These are phyloP conservation scores for Anthopleura xanthogrammica DNA, from an alignment of 92 coral and sea anemone genomes.

Conservation along the genomic window DNA sequence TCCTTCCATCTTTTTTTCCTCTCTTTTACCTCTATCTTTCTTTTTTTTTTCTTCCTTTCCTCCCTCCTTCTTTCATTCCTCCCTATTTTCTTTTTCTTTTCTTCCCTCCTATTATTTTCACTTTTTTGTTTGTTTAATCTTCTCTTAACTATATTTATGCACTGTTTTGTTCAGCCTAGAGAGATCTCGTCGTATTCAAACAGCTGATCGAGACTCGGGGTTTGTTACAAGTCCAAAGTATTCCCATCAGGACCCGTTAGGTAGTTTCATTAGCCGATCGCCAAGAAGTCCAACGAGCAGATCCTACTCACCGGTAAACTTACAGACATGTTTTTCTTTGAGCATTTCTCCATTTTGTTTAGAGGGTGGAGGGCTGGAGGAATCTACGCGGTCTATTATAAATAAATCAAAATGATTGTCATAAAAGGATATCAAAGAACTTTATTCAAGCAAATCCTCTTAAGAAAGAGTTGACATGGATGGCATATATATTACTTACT, in stretches of 20 bases:
- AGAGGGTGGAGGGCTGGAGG: background rate
- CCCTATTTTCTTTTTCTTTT: background rate
- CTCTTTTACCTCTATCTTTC: too few relatives aligned
- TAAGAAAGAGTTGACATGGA: too few relatives aligned
- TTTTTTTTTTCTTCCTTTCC: too few relatives aligned
- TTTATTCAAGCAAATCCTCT: too few relatives aligned
- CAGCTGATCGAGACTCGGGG: constrained; percentile 48
- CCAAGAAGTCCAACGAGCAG: constrained; percentile 76
- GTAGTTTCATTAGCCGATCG: constrained; percentile 56
- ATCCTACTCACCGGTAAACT: constrained; percentile 72
- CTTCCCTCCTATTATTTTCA: background rate
- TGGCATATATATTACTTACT: too few relatives aligned
- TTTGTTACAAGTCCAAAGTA: constrained; percentile 62
- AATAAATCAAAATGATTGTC: too few relatives aligned
- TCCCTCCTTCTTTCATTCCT: too few relatives aligned
- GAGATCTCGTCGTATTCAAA: constrained; percentile 76
- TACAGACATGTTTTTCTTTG: background rate
- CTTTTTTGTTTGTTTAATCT: background rate
- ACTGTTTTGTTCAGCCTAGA: constrained; percentile 60
- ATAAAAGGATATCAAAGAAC: too few relatives aligned
- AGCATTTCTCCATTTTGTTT: background rate
- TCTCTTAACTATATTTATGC: too few relatives aligned
- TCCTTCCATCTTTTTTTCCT: too few relatives aligned
- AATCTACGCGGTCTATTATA: too few relatives aligned
- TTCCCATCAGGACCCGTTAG: constrained; percentile 46